Evolutionary conservation across 2,888 invertebrate genomes (phyloP).

Genomic region (Strigamia transsilvanica): DNA sequence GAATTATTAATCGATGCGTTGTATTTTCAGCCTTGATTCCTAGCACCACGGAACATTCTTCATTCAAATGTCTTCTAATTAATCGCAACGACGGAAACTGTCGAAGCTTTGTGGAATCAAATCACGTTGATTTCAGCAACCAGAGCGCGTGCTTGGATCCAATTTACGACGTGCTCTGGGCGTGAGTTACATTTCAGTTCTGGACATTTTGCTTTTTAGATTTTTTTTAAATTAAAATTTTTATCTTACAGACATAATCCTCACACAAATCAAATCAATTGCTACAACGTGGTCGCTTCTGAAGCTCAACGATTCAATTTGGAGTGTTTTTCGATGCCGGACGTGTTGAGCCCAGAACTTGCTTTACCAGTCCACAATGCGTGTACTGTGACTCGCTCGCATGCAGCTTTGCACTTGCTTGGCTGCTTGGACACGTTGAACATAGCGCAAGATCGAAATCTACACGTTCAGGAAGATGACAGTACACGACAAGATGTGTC

Average conservation of each 20-base stretch:
- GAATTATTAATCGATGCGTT: neutral
- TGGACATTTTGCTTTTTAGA: neutral
- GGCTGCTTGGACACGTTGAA: constrained; percentile 90
- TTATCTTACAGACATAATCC: constrained; percentile 69
- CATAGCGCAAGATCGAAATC: constrained; percentile 71
- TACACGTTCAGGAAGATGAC: constrained; percentile 63
- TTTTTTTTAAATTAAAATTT: neutral
- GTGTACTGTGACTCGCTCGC: constrained; percentile 73
- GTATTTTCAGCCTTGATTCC: constrained; percentile 76
- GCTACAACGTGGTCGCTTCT: constrained; percentile 84
- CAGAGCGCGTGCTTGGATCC: constrained; percentile 87
- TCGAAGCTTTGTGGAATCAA: constrained; percentile 79
- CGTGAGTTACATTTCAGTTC: constrained; percentile 67
- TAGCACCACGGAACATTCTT: constrained; percentile 77
- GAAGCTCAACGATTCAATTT: constrained; percentile 68
- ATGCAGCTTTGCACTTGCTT: constrained; percentile 88
- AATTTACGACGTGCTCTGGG: constrained; percentile 92
- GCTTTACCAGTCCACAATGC: constrained; percentile 76
- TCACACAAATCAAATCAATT: constrained; percentile 72
- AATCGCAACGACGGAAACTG: constrained; percentile 89
- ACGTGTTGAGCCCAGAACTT: constrained; percentile 81
- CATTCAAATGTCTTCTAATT: constrained; percentile 86
- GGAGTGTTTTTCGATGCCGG: constrained; percentile 63
- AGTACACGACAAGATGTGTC: constrained; percentile 62
- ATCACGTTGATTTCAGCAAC: constrained; percentile 84